These are phyloP conservation scores for Calidris pygmaea DNA, from an alignment of 2,113 vertebrate genomes.

Conservation along the genomic window DNA sequence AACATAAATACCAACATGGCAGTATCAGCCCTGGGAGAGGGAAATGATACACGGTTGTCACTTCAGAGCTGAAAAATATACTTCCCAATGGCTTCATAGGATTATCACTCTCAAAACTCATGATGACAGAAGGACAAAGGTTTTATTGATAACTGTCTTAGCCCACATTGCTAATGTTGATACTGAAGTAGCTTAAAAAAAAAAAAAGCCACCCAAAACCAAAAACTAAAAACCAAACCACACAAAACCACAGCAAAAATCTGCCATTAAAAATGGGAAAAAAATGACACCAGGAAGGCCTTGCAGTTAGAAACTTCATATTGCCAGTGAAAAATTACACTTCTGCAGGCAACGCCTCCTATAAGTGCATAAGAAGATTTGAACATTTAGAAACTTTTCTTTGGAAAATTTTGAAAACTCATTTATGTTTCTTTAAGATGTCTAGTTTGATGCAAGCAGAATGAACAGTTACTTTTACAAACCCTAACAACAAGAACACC, in stretches of 20 bases:
- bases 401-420: neutral
- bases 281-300: neutral
- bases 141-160: neutral
- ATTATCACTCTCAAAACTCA: neutral
- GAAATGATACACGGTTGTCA: neutral
- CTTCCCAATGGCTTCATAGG: neutral
- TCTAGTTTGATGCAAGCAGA: neutral
- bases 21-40: neutral
- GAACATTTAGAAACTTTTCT: neutral
- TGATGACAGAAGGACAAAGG: neutral
- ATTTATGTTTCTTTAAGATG: neutral
- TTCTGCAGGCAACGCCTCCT: neutral
- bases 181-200: neutral
- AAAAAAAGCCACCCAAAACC: too few relatives aligned
- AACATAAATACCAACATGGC: neutral
- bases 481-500: neutral
- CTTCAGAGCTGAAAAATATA: slow-evolving; percentile 1
- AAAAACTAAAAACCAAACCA: neutral
- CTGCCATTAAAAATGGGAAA: neutral
- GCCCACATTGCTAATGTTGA: neutral
- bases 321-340: neutral
- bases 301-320: neutral
- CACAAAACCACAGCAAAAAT: neutral
- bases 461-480: neutral
- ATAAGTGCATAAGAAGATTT: neutral